These are phyloP conservation scores for Rousettus leschenaultii DNA, from an alignment of 2,113 vertebrate genomes.

Conservation along the genomic window DNA sequence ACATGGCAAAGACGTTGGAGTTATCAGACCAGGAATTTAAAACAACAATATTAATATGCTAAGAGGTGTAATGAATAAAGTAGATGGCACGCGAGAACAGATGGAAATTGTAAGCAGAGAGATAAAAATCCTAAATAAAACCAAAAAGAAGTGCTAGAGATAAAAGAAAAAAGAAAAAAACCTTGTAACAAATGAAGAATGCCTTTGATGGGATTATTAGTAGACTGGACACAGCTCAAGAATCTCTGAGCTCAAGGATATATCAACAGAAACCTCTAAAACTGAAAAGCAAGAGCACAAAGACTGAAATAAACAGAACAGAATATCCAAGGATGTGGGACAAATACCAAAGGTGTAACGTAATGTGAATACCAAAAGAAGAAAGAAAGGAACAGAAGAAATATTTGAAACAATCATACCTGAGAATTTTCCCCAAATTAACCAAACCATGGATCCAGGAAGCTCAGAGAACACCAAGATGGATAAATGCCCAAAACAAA, in stretches of 20 bases:
- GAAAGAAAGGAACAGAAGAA: background rate
- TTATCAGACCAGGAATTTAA: conserved; percentile 38
- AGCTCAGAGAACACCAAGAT: background rate
- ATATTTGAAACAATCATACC: background rate
- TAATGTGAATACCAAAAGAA: background rate
- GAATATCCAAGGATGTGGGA: background rate
- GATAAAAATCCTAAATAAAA: background rate
- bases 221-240: background rate
- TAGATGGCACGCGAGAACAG: background rate
- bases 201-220: background rate
- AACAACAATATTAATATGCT: conserved; percentile 21
- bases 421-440: background rate
- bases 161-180: background rate
- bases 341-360: background rate
- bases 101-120: conserved; percentile 11
- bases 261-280: background rate
- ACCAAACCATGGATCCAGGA: background rate
- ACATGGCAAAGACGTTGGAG: background rate
- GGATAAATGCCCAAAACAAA: background rate
- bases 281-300: background rate
- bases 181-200: background rate
- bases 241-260: background rate
- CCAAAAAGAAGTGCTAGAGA: background rate
- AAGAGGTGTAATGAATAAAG: background rate
- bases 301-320: background rate